A percentile compares a stretch with the other conserved stretches of the same genome.
phyloP scores from a whole-genome alignment of 2,888 invertebrate species.

The Mylabris sibirica region DNA sequence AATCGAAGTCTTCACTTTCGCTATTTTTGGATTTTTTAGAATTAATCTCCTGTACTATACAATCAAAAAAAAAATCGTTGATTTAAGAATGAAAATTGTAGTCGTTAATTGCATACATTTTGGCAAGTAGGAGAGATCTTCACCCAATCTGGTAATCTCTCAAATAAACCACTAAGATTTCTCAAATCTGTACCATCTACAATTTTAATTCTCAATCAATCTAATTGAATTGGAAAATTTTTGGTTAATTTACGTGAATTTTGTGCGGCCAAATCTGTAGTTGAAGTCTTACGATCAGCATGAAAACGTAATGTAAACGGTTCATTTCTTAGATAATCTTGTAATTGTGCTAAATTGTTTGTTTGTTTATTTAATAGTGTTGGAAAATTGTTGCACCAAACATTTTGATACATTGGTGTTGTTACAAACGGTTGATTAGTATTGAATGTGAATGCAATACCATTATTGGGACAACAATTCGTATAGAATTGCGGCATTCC shows the following conservation, averaged over 20 bases:
- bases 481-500: constrained; percentile 30
- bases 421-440: constrained; percentile 20
- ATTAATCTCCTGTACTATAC: constrained; percentile 23
- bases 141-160: constrained; percentile 18
- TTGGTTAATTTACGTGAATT: constrained; percentile 31
- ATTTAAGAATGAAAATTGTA: constrained; percentile 11
- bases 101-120: not conserved
- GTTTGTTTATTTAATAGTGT: not conserved
- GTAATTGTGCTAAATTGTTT: constrained; percentile 32
- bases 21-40: constrained; percentile 22
- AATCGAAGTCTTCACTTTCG: constrained; percentile 7
- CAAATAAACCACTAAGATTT: constrained; percentile 26
- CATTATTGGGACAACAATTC: constrained; percentile 27
- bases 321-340: constrained; percentile 40
- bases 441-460: constrained; percentile 37
- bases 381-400: not conserved
- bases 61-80: constrained; percentile 1
- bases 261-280: constrained; percentile 39
- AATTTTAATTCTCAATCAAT: constrained; percentile 19
- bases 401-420: not conserved
- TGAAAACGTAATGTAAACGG: constrained; percentile 48
- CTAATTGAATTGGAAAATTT: not conserved
- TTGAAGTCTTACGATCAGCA: constrained; percentile 44
- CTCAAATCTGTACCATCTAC: constrained; percentile 36
- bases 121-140: constrained; percentile 11